Conservation (phyloP, 92 coral and sea anemone species). For the Porites divaricata region DNA sequence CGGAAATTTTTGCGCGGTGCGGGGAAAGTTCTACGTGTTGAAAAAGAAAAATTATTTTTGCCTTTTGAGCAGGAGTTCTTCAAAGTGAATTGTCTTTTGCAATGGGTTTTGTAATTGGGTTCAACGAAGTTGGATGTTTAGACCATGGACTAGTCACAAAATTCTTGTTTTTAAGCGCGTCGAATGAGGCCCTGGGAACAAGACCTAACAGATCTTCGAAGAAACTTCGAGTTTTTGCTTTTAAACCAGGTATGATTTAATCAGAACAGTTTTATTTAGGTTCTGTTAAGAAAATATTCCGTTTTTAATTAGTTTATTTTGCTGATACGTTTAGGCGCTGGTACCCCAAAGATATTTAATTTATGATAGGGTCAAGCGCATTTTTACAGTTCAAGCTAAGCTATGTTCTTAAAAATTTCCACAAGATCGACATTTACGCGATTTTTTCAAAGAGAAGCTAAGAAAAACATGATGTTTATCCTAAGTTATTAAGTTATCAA, state of each 20-base stretch:
- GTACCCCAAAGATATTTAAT: constrained; percentile 1
- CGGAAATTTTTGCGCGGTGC: neutral
- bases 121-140: neutral
- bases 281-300: neutral
- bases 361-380: constrained; percentile 3
- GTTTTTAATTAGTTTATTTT: neutral
- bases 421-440: neutral
- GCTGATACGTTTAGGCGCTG: neutral
- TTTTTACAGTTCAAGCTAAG: no score
- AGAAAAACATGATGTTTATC: neutral
- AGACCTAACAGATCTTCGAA: constrained; percentile 17
- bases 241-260: constrained; percentile 25
- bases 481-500: neutral
- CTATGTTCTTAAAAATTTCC: neutral
- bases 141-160: neutral
- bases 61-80: neutral
- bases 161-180: neutral
- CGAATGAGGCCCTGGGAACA: constrained; percentile 32
- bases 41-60: constrained; percentile 12
- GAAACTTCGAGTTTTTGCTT: constrained; percentile 14
- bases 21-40: neutral
- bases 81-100: neutral
- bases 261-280: neutral
- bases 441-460: neutral
- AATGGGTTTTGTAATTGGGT: neutral